Evolutionary conservation across 1,140 invertebrate species (phyloP), one percentile per base, ranked within the genome.

Genomic region (Diuraphis noxia): DNA sequence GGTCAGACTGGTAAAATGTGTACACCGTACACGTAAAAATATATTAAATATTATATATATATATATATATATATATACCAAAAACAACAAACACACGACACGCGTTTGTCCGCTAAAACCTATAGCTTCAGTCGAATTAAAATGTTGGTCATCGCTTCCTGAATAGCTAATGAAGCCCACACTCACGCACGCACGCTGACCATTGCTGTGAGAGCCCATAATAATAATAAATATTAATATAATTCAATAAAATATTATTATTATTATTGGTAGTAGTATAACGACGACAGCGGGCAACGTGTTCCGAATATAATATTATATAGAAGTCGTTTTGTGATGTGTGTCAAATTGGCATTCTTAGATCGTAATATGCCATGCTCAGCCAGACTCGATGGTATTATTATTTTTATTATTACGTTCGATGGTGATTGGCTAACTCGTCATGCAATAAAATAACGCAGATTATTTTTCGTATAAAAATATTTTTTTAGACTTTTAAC

Each of bases 91-190:
- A 85, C 82, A 30, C 36, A 81, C 34, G 21, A 81, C 30, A 25
- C 81, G 81, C 41, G 41, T 41, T 82, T 82, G 81, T 82, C 81
- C 81, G 81, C 81, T 41, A 30, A 82, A 36, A 82, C 13, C 56
- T 23, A n/a, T n/a, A 13, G 30, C 19, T 19, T 21, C 6, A 8
- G 41, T 46, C 82, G 82, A 85, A 43, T 85, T 41, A 43, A 85
- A 84, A 84, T 84, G 25, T 84, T 84, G 81, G 81, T 41, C 81
- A 84, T 46, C 84, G 30, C 41, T 85, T 85, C 41, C 84, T 43
- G 84, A 85, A 85, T 43, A n/a, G 84, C 19, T 82, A 82, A 82
- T 82, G 81, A 82, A 82, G 81, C 25, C 38, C 56, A n/a, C 30
- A 72, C 56, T 13, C 30, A 72, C 56, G 30, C 30, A 63, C 56